phyloP scores from a whole-genome alignment of 2,888 invertebrate genomes.

The Diaprepes abbreviatus region DNA sequence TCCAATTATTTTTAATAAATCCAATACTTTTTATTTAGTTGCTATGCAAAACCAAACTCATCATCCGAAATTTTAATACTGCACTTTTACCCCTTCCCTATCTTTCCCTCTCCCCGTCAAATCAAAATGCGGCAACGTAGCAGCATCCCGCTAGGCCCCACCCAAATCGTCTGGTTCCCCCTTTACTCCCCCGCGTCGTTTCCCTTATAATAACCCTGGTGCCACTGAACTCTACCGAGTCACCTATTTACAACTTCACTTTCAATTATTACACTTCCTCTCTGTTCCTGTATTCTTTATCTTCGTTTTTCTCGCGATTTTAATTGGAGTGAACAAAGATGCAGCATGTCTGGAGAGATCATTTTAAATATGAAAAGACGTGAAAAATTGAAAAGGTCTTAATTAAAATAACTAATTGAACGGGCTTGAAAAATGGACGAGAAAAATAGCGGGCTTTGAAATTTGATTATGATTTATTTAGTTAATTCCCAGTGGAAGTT shows the following conservation, averaged over 20 bases:
- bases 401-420: neutral
- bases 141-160: constrained; percentile 51
- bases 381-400: neutral
- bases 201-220: constrained; percentile 60
- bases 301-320: neutral
- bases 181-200: constrained; percentile 34
- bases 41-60: neutral
- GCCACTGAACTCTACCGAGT: constrained; percentile 61
- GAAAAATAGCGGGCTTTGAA: no score
- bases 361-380: neutral
- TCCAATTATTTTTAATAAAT: no score
- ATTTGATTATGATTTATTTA: neutral
- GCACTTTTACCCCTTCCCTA: neutral
- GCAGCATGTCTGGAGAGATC: neutral
- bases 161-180: constrained; percentile 46
- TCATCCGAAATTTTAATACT: constrained; percentile 4
- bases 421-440: neutral
- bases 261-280: constrained; percentile 56
- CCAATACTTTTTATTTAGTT: neutral
- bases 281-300: constrained; percentile 30
- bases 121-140: constrained; percentile 29
- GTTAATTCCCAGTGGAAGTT: neutral
- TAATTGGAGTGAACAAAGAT: neutral
- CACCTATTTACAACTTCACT: constrained; percentile 61
- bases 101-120: neutral